A percentile compares a stretch with the other conserved stretches of the same genome.
These are phyloP conservation scores for Drosophila recens DNA, from an alignment of 2,888 invertebrate species.

Conservation along the genomic window DNA sequence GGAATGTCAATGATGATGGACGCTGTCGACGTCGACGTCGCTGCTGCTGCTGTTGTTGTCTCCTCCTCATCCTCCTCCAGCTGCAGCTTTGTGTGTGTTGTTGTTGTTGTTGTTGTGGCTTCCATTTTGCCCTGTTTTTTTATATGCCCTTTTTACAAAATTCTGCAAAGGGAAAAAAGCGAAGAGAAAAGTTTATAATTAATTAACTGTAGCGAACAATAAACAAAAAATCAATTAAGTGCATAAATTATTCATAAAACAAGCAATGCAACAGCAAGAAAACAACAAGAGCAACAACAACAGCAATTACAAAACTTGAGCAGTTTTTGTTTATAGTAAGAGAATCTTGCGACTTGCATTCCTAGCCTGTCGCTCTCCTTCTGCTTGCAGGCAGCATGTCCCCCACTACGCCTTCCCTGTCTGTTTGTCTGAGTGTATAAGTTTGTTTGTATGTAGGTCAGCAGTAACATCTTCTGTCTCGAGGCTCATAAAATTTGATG, in stretches of 20 bases:
- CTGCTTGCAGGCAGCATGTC: constrained; percentile 22
- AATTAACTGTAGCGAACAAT: constrained; percentile 68
- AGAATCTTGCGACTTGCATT: constrained; percentile 50
- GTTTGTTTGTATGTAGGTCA: constrained; percentile 49
- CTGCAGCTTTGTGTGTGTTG: constrained; percentile 64
- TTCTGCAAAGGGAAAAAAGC: constrained; percentile 40
- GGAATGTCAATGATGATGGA: constrained; percentile 84
- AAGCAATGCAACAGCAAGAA: constrained; percentile 21
- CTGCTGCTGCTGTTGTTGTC: constrained; percentile 14
- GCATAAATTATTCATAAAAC: constrained; percentile 76
- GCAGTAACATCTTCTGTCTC: constrained; percentile 59
- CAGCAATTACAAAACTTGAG: constrained; percentile 56
- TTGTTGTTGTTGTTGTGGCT: constrained; percentile 52
- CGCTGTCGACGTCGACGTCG: constrained; percentile 23
- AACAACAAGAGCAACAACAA: too few relatives aligned
- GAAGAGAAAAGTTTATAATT: constrained; percentile 65
- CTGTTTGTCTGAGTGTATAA: constrained; percentile 7
- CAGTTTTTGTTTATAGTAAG: constrained; percentile 63
- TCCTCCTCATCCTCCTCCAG: constrained; percentile 49
- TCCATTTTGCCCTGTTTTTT: constrained; percentile 52
- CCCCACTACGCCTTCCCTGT: constrained; percentile 2
- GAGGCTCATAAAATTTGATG: constrained; percentile 64
- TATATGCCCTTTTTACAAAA: constrained; percentile 6
- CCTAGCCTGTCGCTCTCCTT: constrained; percentile 27
- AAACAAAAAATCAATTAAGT: constrained; percentile 77